Base-by-base conservation (phyloP, 2,113 vertebrate species). In the Corythoichthys intestinalis region DNA sequence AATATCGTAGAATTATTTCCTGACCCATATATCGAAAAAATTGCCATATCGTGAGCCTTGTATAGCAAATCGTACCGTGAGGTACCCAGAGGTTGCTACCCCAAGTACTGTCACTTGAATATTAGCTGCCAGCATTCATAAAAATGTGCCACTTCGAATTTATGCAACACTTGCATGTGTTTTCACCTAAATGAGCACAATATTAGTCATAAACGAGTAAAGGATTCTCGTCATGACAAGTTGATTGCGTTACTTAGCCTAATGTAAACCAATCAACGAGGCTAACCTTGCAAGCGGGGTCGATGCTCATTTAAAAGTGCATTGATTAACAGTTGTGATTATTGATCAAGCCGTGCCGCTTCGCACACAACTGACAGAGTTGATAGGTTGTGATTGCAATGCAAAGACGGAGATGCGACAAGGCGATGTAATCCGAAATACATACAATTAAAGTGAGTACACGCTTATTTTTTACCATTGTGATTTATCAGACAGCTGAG, bases 321-420 rank as follows among this genome's bases (percentile, higher is more conserved):
- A 93, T 91, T 83, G 91, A 93, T 92, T 93, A 93, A 92, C 91
- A 92, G 90, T 93, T 93, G 91, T 88, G 85, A 92, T 93, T 90
- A 93, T 92, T 87, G 91, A 93, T 90, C 80, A 67, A 76, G 87
- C 77, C 87, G 88, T 86, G 87, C 68, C 74, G 78, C 74, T 83
- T 80, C 80, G 84, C 86, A 90, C 90, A 71, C 79, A 82, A 87
- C 78, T 84, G 89, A 93, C 85, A 75, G 76, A 79, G 84, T 86
- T 85, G 86, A 88, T 80, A 72, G 88, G 80, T 83, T 70, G 63
- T 65, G 58, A 72, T 66, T 65, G 48, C 64, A 67, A 77, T 71
- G 67, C 73, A 15, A 58, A 37, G 56, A 58, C 12, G 53, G 53
- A 56, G 20, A 56, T 37, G 35, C 56, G 9, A 68, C 17, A 41